Evolutionary conservation across 2,113 vertebrate species (phyloP).

Genomic region (Amphiprion percula): DNA sequence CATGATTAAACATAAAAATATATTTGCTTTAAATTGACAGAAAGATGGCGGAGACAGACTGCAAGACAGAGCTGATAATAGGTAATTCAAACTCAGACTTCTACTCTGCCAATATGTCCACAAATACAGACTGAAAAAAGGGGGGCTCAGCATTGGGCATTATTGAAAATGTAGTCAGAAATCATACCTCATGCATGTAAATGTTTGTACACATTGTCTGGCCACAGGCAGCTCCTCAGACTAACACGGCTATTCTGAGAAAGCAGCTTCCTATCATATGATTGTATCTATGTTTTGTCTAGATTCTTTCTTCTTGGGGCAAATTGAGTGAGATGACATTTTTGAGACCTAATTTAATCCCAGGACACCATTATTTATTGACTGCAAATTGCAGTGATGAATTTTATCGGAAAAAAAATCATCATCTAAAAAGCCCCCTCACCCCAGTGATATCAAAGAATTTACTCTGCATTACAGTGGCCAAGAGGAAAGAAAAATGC

Average conservation of each 20-base stretch:
- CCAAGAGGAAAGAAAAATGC: not conserved
- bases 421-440: conserved; percentile 10
- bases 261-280: not conserved
- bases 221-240: not conserved
- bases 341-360: conserved; percentile 12
- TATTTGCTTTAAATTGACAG: no score
- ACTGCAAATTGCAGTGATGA: conserved; percentile 13
- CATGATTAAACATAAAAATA: no score
- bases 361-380: conserved; percentile 14
- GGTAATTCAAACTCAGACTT: no score
- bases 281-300: not conserved
- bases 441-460: conserved; percentile 13
- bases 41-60: no score
- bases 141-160: no score
- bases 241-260: not conserved
- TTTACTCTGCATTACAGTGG: not conserved
- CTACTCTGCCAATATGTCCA: no score
- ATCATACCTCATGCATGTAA: no score
- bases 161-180: no score
- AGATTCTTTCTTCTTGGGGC: not conserved
- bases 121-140: no score
- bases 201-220: not conserved
- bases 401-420: conserved; percentile 7
- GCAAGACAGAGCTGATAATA: no score
- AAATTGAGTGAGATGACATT: conserved; percentile 22